These are phyloP conservation scores for Heliconius hortense DNA, from an alignment of 2,888 invertebrate species.

Conservation along the genomic window DNA sequence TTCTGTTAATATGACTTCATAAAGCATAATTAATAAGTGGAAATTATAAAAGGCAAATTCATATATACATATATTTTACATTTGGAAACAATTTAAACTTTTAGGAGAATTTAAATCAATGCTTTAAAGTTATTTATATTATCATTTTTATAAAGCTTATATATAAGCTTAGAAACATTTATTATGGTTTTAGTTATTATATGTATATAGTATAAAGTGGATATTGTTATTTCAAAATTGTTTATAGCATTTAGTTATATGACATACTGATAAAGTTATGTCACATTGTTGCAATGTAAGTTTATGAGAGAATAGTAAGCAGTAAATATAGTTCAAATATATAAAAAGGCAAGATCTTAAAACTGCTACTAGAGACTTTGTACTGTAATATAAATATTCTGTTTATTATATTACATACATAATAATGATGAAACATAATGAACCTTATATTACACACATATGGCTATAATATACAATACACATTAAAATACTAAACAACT, in stretches of 20 bases:
- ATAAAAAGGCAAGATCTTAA: too few species aligned
- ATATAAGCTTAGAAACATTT: not conserved
- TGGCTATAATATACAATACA: not conserved
- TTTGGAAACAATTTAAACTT: too few species aligned
- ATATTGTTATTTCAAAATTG: not conserved
- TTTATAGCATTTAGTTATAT: not conserved
- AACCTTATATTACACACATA: not conserved
- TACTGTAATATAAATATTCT: not conserved
- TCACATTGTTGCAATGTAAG: not conserved
- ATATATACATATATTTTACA: too few species aligned
- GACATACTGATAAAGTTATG: not conserved
- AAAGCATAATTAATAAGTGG: not conserved
- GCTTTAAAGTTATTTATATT: too few species aligned
- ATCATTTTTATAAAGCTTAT: not conserved
- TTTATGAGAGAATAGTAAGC: not conserved
- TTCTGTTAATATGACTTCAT: not conserved
- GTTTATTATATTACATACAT: not conserved
- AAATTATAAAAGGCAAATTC: not conserved
- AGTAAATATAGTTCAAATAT: not conserved
- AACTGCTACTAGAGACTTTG: not conserved
- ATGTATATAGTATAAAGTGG: not conserved
- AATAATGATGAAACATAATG: not conserved
- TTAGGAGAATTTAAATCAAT: too few species aligned
- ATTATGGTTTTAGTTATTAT: not conserved
- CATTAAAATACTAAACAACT: not conserved